These are phyloP conservation scores for Leptinotarsa undecemlineata DNA, from an alignment of 1,140 invertebrate species.

Conservation along the genomic window DNA sequence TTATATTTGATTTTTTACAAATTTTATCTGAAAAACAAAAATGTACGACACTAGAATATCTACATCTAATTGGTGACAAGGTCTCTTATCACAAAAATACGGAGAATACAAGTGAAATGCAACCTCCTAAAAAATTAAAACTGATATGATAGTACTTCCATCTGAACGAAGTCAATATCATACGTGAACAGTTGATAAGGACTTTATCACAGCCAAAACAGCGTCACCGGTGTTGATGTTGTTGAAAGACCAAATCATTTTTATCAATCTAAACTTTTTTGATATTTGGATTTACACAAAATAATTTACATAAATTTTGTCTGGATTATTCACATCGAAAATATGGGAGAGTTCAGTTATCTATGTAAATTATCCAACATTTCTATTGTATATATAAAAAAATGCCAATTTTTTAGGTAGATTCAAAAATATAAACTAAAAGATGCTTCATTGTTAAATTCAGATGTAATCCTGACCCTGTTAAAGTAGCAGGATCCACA, in stretches of 20 bases:
- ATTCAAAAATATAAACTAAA: not conserved
- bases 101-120: conserved; percentile 29
- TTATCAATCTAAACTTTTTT: not conserved
- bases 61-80: conserved; percentile 52
- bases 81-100: conserved; percentile 54
- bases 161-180: conserved; percentile 59
- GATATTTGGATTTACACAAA: no score
- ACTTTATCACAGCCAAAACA: conserved; percentile 58
- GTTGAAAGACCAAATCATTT: conserved; percentile 35
- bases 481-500: no score
- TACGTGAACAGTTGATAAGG: conserved; percentile 56
- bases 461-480: no score
- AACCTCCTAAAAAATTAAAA: conserved; percentile 38
- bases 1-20: conserved; percentile 27
- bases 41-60: conserved; percentile 41
- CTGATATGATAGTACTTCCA: conserved; percentile 58
- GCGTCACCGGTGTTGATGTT: conserved; percentile 46
- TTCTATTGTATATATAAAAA: not conserved
- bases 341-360: no score
- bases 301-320: no score
- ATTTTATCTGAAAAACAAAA: conserved; percentile 43
- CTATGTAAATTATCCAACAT: no score
- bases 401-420: not conserved
- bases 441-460: no score
- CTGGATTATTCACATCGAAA: no score